Conservation (phyloP, 2,888 invertebrate genomes). For the Machimus rusticus region DNA sequence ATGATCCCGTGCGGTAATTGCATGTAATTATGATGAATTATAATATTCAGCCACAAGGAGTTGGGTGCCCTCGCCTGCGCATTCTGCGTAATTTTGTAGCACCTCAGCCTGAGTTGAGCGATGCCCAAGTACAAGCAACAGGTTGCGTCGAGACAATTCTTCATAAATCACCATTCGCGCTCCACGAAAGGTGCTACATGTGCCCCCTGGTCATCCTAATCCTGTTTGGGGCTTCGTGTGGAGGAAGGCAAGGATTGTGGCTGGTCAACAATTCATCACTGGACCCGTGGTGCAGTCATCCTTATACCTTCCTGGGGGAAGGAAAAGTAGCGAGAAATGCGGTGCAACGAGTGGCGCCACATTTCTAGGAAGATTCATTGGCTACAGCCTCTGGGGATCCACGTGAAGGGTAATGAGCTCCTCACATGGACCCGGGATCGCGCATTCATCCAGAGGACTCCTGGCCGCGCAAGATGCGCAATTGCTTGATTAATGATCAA, state of each 20-base stretch:
- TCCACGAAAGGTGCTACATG: constrained; percentile 28
- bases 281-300: not conserved
- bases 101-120: not conserved
- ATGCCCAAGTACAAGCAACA: not conserved
- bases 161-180: constrained; percentile 31
- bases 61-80: not conserved
- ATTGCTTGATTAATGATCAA: constrained; percentile 35
- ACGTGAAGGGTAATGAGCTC: not conserved
- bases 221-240: not conserved
- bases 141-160: constrained; percentile 22
- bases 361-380: constrained; percentile 14
- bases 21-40: constrained; percentile 42
- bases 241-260: constrained; percentile 12
- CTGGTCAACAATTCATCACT: constrained; percentile 3
- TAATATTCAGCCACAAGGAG: constrained; percentile 34
- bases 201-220: constrained; percentile 24
- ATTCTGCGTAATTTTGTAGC: not conserved
- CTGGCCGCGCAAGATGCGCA: not conserved
- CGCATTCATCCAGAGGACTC: not conserved
- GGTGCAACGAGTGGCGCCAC: constrained; percentile 33
- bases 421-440: not conserved
- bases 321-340: not conserved
- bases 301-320: not conserved
- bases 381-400: constrained; percentile 6
- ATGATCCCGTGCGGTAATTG: constrained; percentile 26